phyloP scores from a whole-genome alignment of 2,113 vertebrate species.

The Ophiodon elongatus region DNA sequence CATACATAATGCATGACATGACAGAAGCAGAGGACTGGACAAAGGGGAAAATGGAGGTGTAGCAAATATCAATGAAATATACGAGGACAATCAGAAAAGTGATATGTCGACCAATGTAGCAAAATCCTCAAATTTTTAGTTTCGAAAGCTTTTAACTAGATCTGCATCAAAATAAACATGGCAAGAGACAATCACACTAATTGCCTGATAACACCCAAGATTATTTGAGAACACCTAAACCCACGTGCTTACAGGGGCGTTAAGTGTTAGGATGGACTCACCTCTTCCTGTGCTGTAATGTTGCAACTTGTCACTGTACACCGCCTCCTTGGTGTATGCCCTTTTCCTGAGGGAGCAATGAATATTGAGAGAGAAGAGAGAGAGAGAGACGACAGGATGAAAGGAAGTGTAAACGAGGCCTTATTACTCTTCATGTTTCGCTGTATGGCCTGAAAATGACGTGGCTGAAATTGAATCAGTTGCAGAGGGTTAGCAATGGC shows the following conservation, averaged over 20 bases:
- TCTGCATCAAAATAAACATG: not conserved
- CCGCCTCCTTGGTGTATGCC: conserved; percentile 95
- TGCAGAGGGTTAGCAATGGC: conserved; percentile 62
- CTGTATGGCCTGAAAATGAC: conserved; percentile 55
- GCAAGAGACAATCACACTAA: not conserved
- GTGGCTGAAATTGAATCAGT: conserved; percentile 71
- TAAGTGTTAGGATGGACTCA: conserved; percentile 78
- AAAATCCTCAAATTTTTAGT: not conserved
- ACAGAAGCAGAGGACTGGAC: not conserved
- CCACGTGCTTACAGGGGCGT: not conserved
- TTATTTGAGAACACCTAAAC: not conserved
- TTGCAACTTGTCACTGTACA: conserved; percentile 98
- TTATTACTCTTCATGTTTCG: conserved; percentile 56
- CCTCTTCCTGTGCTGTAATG: conserved; percentile 98
- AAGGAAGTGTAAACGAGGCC: conserved; percentile 60
- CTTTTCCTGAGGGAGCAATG: conserved; percentile 89
- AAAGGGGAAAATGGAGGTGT: not conserved
- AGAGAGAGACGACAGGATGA: conserved; percentile 54
- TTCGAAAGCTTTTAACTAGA: not conserved
- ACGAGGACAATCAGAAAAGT: not conserved
- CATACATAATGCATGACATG: not conserved
- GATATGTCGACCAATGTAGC: not conserved
- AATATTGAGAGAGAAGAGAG: conserved; percentile 41
- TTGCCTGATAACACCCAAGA: not conserved
- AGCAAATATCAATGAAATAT: not conserved